Conservation (phyloP, 2,888 invertebrate genomes). For the Drepanosiphum platanoidis region DNA sequence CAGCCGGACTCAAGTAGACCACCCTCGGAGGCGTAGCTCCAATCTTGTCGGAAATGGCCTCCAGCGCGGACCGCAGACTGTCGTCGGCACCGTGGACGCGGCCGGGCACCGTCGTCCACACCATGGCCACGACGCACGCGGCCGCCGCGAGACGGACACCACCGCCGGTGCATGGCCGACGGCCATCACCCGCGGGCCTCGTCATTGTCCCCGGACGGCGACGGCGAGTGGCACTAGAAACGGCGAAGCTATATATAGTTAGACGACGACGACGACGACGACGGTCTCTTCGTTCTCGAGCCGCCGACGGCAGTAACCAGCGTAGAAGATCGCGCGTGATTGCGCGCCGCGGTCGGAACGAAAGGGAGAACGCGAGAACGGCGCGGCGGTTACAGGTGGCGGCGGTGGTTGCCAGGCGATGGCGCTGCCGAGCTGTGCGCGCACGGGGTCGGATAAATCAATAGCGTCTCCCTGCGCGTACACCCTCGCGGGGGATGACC, state of each 20-base stretch:
- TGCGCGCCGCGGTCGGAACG: no score
- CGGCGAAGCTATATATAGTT: slow-evolving; percentile 25
- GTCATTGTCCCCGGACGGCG: neutral
- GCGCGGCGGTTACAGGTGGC: slow-evolving; percentile 56
- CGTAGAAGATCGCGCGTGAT: slow-evolving; percentile 13
- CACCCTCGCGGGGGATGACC: slow-evolving; percentile 6
- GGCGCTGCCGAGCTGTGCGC: slow-evolving; percentile 35
- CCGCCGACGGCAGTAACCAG: neutral
- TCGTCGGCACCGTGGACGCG: slow-evolving; percentile 32
- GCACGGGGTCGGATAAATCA: slow-evolving; percentile 43
- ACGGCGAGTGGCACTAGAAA: neutral
- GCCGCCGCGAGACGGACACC: neutral
- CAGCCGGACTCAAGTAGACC: slow-evolving; percentile 37
- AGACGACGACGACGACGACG: neutral
- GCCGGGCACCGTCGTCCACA: neutral
- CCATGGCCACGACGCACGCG: neutral
- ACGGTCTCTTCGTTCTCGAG: neutral
- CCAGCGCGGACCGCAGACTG: slow-evolving; percentile 46
- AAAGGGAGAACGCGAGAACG: slow-evolving; percentile 17
- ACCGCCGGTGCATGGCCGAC: neutral
- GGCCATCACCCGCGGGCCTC: no score
- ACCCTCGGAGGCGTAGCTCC: slow-evolving; percentile 1
- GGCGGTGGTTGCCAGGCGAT: slow-evolving; percentile 62
- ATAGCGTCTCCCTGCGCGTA: slow-evolving; percentile 46
- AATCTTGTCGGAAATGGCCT: slow-evolving; percentile 50